Evolutionary conservation across 2,797 vertebrate species (phyloP).

Genomic region (Leptodactylus fallax): DNA sequence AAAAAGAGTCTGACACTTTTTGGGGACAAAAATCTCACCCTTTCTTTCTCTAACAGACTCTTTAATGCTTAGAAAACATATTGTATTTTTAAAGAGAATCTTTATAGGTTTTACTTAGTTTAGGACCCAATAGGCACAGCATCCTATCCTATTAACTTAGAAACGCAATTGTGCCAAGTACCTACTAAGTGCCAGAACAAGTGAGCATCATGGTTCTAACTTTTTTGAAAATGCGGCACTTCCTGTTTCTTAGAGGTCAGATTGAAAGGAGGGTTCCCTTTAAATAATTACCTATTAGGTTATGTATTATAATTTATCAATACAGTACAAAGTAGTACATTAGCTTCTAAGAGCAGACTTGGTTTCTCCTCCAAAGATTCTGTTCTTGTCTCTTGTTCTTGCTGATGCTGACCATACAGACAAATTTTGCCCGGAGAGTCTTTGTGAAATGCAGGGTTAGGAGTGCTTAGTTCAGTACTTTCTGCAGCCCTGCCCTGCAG

Average conservation of each 20-base stretch:
- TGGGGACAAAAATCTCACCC: too few species aligned
- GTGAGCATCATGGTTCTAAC: neutral
- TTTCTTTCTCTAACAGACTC: too few species aligned
- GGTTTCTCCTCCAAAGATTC: neutral
- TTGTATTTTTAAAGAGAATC: too few species aligned
- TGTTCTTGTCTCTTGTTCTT: neutral
- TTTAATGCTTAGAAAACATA: too few species aligned
- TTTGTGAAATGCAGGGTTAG: neutral
- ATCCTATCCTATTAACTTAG: too few species aligned
- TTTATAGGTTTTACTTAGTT: too few species aligned
- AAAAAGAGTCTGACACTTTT: too few species aligned
- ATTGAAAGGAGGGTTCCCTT: neutral
- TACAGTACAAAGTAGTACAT: neutral
- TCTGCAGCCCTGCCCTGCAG: neutral
- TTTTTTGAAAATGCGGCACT: neutral
- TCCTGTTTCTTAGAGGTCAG: neutral
- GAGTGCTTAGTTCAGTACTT: neutral
- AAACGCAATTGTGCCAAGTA: neutral
- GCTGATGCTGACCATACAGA: constrained; percentile 7
- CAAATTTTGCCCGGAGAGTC: neutral
- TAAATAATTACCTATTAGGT: neutral
- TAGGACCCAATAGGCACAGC: too few species aligned
- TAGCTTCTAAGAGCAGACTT: neutral
- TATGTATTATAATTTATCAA: neutral
- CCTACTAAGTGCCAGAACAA: too few species aligned